Evolutionary conservation across 2,888 invertebrate genomes (phyloP).

Genomic region (Drosophila sordidula): DNA sequence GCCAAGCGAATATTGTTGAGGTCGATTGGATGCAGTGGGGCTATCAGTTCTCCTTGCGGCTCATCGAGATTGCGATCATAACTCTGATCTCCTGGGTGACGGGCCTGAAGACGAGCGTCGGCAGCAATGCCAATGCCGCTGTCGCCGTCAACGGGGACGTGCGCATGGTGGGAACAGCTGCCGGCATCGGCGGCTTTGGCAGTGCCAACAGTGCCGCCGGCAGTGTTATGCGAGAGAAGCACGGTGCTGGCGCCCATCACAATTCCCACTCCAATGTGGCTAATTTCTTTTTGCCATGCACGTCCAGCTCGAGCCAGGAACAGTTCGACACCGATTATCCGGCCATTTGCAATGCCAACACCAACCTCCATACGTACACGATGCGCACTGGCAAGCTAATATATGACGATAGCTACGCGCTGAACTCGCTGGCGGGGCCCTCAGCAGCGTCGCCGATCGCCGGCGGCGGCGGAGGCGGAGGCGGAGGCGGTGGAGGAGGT

Average conservation of each 20-base stretch:
- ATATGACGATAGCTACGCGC: slow-evolving; percentile 89
- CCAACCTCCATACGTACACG: slow-evolving; percentile 93
- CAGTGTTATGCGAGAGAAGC: slow-evolving; percentile 87
- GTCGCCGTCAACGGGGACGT: slow-evolving; percentile 54
- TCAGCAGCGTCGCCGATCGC: slow-evolving; percentile 29
- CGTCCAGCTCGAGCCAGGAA: slow-evolving; percentile 93
- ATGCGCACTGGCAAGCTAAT: slow-evolving; percentile 91
- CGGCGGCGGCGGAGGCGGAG: not conserved
- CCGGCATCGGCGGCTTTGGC: slow-evolving; percentile 31
- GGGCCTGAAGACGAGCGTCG: slow-evolving; percentile 87
- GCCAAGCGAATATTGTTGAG: slow-evolving; percentile 85
- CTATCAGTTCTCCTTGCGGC: slow-evolving; percentile 93
- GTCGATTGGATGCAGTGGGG: slow-evolving; percentile 96
- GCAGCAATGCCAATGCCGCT: slow-evolving; percentile 80
- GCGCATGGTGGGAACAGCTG: slow-evolving; percentile 37
- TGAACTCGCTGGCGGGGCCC: slow-evolving; percentile 85
- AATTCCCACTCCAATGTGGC: slow-evolving; percentile 86
- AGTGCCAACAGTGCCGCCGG: slow-evolving; percentile 1
- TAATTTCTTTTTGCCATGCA: slow-evolving; percentile 92
- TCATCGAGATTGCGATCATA: slow-evolving; percentile 95
- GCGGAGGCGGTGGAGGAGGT: slow-evolving; percentile 10
- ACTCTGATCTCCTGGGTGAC: slow-evolving; percentile 94
- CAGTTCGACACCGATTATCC: slow-evolving; percentile 94
- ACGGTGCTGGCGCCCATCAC: slow-evolving; percentile 50
- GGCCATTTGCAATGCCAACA: slow-evolving; percentile 93